Conservation (phyloP, 1,140 invertebrate species). For the Lutraria rhynchaena region DNA sequence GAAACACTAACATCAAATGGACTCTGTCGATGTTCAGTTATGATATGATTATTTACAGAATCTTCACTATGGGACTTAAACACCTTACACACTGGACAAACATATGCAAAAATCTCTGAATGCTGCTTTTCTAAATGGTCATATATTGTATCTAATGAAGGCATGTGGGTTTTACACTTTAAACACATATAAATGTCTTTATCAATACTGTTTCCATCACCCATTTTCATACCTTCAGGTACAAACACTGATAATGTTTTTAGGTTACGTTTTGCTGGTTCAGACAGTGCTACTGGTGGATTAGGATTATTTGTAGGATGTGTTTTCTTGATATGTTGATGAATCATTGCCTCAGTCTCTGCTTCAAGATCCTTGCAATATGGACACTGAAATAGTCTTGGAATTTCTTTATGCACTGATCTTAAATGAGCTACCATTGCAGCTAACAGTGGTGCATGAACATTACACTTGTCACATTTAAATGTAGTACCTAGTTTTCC, state of each 20-base stretch:
- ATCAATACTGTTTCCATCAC: conserved; percentile 68
- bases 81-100: conserved; percentile 73
- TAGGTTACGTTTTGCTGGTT: conserved; percentile 72
- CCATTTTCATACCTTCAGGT: conserved; percentile 63
- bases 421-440: conserved; percentile 76
- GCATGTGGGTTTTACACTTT: conserved; percentile 73
- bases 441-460: conserved; percentile 75
- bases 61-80: conserved; percentile 69
- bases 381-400: conserved; percentile 72
- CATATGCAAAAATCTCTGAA: conserved; percentile 74
- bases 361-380: conserved; percentile 72
- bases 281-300: conserved; percentile 76
- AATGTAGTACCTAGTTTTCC: conserved; percentile 69
- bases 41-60: conserved; percentile 70
- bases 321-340: conserved; percentile 68
- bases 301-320: conserved; percentile 73
- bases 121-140: conserved; percentile 73
- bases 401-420: conserved; percentile 70
- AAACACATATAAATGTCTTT: conserved; percentile 77
- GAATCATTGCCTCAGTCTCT: conserved; percentile 70
- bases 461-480: conserved; percentile 77
- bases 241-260: conserved; percentile 69
- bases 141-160: conserved; percentile 72
- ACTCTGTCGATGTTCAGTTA: conserved; percentile 61
- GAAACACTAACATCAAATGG: conserved; percentile 68